phyloP scores from a whole-genome alignment of 1,140 invertebrate genomes.

The Tribolium madens region DNA sequence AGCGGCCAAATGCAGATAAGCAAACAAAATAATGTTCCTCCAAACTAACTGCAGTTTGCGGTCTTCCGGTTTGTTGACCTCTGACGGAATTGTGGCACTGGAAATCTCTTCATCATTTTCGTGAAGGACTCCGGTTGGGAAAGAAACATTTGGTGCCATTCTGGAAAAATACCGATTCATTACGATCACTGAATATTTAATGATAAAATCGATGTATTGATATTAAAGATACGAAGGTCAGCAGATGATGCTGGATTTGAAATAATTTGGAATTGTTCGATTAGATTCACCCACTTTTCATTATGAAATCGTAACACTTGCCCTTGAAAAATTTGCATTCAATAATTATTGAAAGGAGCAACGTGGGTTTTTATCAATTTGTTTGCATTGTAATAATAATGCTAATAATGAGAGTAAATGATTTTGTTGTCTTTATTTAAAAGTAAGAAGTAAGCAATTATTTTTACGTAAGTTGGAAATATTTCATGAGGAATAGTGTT shows the following conservation, averaged over 20 bases:
- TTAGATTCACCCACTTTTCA: not conserved
- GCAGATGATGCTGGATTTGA: not conserved
- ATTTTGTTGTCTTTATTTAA: not conserved
- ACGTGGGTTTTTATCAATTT: not conserved
- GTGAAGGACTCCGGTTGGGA: slow-evolving; percentile 58
- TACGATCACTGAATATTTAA: not conserved
- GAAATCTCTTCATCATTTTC: slow-evolving; percentile 60
- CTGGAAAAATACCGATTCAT: not conserved
- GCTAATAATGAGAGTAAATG: not conserved
- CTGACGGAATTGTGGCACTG: slow-evolving; percentile 32
- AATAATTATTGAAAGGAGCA: not conserved
- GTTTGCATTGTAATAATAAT: not conserved
- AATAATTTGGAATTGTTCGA: not conserved
- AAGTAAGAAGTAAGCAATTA: not conserved
- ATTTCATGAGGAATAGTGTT: too few species aligned
- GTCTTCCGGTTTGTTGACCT: slow-evolving; percentile 63
- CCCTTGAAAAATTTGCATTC: not conserved
- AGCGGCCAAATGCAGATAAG: slow-evolving; percentile 86
- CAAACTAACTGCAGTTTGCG: slow-evolving; percentile 82
- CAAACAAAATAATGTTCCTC: slow-evolving; percentile 91
- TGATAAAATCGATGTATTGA: not conserved
- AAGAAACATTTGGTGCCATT: slow-evolving; percentile 62
- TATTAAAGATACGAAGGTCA: not conserved
- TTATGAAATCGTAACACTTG: not conserved
- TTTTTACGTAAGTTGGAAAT: not conserved